Base-by-base conservation (phyloP, 2,113 vertebrate genomes). In the Larimichthys polyactis region DNA sequence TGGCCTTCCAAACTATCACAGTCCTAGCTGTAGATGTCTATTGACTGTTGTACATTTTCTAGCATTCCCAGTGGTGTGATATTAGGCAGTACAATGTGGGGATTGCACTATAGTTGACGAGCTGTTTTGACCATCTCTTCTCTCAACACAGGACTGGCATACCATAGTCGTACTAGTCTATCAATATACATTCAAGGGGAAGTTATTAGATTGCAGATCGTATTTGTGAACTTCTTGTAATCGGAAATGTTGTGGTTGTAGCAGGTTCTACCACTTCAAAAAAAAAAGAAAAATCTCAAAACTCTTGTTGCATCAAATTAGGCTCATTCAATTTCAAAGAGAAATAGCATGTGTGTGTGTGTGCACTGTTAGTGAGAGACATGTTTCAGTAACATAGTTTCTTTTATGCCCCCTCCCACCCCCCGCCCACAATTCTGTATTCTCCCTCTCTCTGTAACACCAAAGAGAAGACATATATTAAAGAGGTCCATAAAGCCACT, bases 1-100 rank as follows among this genome's bases (percentile, higher is more conserved):
- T 15, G 49, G 89, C 88, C 85, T 86, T 90, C 71, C 83, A 89
- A 90, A 88, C 80, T 78, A 83, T 87, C 81, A 72, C 84, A 81
- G 81, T 88, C 79, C 80, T 89, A 92, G 87, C 78, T 76, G 70
- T 92, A 91, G 80, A 51, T 78, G 75, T 93, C 85, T 91, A 64
- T 81, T 84, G 85, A 90, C 90, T 91, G 88, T 91, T 91, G 90
- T 92, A 83, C 71, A 84, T 90, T 87, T 77, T 81, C 83, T 82
- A 90, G 86, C 71, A 72, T 88, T 74, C 88, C 87, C 89, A 74
- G 57, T 85, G 71, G 62, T 78, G 84, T 90, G 58, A 75, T 75
- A 57, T 75, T 87, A 86, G 83, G 51, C 78, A 71, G 84, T 77
- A 88, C 64, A 86, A 75, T 1, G 17, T 80, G 60, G 82, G 58